Conservation (phyloP, 2,113 vertebrate species). For the Ia io region DNA sequence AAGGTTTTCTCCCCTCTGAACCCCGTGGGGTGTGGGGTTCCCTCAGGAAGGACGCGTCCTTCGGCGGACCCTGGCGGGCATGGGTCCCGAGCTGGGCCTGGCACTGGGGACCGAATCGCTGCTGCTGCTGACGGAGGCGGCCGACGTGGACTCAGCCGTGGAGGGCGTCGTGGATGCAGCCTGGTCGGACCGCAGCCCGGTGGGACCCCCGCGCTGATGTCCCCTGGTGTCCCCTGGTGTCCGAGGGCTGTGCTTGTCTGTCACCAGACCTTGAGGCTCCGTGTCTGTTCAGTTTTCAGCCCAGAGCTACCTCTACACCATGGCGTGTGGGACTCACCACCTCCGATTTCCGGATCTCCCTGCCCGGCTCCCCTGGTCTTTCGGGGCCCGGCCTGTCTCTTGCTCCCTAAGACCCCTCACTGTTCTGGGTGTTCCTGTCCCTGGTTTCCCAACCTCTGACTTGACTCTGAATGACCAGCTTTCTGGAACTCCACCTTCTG, state of each 20-base stretch:
- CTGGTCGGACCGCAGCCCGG: conserved; percentile 78
- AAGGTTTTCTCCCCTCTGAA: not conserved
- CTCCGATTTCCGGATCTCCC: not conserved
- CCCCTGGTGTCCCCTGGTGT: rapidly evolving
- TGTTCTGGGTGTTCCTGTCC: not conserved
- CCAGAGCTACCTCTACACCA: rapidly evolving
- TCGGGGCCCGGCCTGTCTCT: not conserved
- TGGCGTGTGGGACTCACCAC: rapidly evolving
- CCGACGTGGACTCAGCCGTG: conserved; percentile 76
- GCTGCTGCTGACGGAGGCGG: conserved; percentile 72
- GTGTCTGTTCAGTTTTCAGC: not conserved
- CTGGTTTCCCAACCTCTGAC: not conserved
- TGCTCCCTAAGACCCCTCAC: not conserved
- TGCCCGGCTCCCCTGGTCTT: rapidly evolving
- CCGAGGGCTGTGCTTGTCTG: rapidly evolving
- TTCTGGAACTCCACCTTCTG: not conserved
- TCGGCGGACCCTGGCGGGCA: conserved; percentile 67
- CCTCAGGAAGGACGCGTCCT: conserved; percentile 75
- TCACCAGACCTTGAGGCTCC: not conserved
- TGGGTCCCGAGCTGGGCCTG: conserved; percentile 72
- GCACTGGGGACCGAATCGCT: conserved; percentile 74
- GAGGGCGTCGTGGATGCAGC: conserved; percentile 77
- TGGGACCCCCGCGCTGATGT: not conserved
- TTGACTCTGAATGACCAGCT: not conserved
- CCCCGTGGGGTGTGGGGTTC: rapidly evolving